Percentiles rank a stretch among this genome's conserved stretches.
Conservation (phyloP, 1,140 invertebrate species). For the Pygmarrhopalites habei region DNA sequence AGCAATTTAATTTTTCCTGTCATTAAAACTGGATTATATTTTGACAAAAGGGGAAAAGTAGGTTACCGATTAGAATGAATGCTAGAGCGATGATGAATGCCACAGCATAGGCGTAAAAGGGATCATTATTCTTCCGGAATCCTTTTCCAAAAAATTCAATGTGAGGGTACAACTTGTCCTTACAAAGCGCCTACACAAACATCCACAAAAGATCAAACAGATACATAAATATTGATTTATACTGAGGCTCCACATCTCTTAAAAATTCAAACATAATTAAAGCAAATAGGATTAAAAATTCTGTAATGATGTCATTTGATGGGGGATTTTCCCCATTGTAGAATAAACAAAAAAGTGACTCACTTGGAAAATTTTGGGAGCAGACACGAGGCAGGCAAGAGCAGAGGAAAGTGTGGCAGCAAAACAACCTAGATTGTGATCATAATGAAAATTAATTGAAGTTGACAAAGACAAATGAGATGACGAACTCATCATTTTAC, state of each 20-base stretch:
- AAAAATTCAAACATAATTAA: too few species aligned
- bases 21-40: too few species aligned
- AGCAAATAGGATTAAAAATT: too few species aligned
- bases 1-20: too few species aligned
- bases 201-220: too few species aligned
- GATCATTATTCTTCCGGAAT: constrained; percentile 84
- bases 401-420: constrained; percentile 91
- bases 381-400: constrained; percentile 87
- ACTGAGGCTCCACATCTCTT: too few species aligned
- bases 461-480: background rate
- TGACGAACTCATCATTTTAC: too few species aligned
- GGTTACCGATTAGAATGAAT: constrained; percentile 48
- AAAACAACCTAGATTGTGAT: constrained; percentile 20
- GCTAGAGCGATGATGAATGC: constrained; percentile 80
- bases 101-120: constrained; percentile 80
- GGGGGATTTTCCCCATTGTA: too few species aligned
- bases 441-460: background rate
- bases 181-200: constrained; percentile 91
- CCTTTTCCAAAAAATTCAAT: constrained; percentile 87
- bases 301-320: too few species aligned
- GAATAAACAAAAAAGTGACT: too few species aligned
- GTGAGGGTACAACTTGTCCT: constrained; percentile 90
- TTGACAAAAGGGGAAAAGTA: too few species aligned
- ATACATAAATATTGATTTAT: too few species aligned
- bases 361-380: constrained; percentile 90